Base-by-base conservation (phyloP, 1,140 invertebrate genomes). In the Stenopsyche tienmushanensis region DNA sequence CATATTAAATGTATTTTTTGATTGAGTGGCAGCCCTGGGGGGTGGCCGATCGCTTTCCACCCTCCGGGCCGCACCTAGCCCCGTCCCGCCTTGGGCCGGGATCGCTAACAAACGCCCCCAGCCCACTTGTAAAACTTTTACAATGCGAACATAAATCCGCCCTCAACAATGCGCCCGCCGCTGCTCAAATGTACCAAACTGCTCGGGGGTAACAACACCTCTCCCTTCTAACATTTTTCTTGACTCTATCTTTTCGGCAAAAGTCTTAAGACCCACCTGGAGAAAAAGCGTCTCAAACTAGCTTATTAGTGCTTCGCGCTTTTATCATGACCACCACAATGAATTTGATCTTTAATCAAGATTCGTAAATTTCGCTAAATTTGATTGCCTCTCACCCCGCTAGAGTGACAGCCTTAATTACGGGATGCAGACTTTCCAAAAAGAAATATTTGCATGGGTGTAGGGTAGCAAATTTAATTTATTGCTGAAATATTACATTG, bases 121-220 rank as follows among this genome's bases (percentile, higher is more conserved):
- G 65, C 62, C 68, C 65, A 70, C 68, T 70, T 70, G 68, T 70
- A 70, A 70, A 70, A 70, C 68, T 70, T 70, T 70, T 70, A 70
- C 68, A 70, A 70, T 70, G 68, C 64, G 64, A 66, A 70, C 68
- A 70, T 70, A 70, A 70, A 70, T 70, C 64, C 68, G 65, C 60
- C 65, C 64, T 60, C 68, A 70, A 70, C 68, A 70, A 64, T 62
- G 68, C 65, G 54, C 68, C 64, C 39, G 57, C 39, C 65, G 65
- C 65, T 21, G 20, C 49, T 53, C 42, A 62, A 47, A 50, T 52
- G 41, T 66, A 66, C 65, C 58, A 54, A 66, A 66, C 59, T 62
- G 65, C 65, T 66, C 65, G 47, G 57, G 65, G 65, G 57, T 55
- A 42, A 62, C 65, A 66, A 62, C 65, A 15, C 44, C 44, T 13